phyloP scores from a whole-genome alignment of 2,797 vertebrate genomes.

The Melanotaenia pygmaea region DNA sequence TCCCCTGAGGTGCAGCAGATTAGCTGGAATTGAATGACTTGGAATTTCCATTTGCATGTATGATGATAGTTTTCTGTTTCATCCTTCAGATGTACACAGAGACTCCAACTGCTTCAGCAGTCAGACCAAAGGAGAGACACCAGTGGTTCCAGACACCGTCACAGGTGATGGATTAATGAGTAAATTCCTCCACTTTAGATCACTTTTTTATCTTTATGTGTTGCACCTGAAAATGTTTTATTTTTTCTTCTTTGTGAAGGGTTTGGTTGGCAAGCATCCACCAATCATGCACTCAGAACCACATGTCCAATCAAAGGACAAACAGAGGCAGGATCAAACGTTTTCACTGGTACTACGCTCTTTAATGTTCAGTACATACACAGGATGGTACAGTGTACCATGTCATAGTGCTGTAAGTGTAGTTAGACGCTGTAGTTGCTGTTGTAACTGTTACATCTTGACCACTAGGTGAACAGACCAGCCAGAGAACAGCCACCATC shows the following conservation, averaged over 20 bases:
- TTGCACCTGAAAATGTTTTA: background rate
- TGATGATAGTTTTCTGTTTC: background rate
- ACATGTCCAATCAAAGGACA: background rate
- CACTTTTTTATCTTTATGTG: background rate
- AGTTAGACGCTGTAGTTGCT: background rate
- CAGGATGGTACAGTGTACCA: background rate
- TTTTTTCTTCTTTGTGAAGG: background rate
- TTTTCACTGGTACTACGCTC: background rate
- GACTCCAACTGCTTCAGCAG: background rate
- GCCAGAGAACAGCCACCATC: background rate
- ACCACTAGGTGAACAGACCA: background rate
- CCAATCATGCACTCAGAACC: background rate
- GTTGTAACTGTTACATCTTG: too few relatives aligned
- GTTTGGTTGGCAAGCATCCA: background rate
- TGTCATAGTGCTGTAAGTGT: background rate
- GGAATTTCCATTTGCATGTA: background rate
- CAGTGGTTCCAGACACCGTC: background rate
- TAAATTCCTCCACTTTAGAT: background rate
- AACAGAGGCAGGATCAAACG: fast-evolving
- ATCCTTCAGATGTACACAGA: background rate
- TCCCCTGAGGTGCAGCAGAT: fast-evolving
- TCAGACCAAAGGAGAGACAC: background rate
- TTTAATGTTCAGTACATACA: background rate
- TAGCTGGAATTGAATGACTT: background rate
- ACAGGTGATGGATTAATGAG: background rate